Percentiles rank a stretch among this genome's conserved stretches.
phyloP scores from a whole-genome alignment of 2,888 invertebrate species.

The Apeira syringaria region DNA sequence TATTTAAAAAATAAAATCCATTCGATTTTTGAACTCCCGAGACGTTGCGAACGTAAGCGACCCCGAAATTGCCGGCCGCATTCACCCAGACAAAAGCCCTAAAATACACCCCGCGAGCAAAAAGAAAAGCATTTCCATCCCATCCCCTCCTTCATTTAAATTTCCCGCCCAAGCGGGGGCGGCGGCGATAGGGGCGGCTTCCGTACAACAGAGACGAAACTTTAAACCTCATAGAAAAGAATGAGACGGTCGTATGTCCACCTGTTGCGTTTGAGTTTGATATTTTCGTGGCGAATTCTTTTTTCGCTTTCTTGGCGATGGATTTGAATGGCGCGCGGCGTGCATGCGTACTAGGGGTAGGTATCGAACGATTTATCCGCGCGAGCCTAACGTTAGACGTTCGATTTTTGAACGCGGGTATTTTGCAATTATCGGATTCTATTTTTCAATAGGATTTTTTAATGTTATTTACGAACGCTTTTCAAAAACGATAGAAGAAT shows the following conservation, averaged over 20 bases:
- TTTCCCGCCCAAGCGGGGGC: conserved; percentile 80
- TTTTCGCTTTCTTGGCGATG: conserved; percentile 73
- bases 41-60: conserved; percentile 70
- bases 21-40: conserved; percentile 68
- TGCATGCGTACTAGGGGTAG: conserved; percentile 74
- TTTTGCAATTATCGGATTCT: not conserved
- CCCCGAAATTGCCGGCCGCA: conserved; percentile 81
- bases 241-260: conserved; percentile 79
- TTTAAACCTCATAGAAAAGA: conserved; percentile 77
- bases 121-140: conserved; percentile 81
- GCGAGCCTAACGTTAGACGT: conserved; percentile 33
- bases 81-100: conserved; percentile 82
- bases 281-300: conserved; percentile 75
- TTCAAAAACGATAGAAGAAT: too few species aligned
- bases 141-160: conserved; percentile 78
- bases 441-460: not conserved
- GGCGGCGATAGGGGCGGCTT: conserved; percentile 81
- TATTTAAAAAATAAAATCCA: conserved; percentile 38
- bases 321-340: conserved; percentile 68
- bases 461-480: too few species aligned
- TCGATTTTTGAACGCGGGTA: conserved; percentile 46
- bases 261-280: conserved; percentile 78
- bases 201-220: conserved; percentile 75
- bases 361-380: conserved; percentile 48
- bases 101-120: conserved; percentile 79